phyloP scores from a whole-genome alignment of 2,797 vertebrate genomes.

The Erithacus rubecula region DNA sequence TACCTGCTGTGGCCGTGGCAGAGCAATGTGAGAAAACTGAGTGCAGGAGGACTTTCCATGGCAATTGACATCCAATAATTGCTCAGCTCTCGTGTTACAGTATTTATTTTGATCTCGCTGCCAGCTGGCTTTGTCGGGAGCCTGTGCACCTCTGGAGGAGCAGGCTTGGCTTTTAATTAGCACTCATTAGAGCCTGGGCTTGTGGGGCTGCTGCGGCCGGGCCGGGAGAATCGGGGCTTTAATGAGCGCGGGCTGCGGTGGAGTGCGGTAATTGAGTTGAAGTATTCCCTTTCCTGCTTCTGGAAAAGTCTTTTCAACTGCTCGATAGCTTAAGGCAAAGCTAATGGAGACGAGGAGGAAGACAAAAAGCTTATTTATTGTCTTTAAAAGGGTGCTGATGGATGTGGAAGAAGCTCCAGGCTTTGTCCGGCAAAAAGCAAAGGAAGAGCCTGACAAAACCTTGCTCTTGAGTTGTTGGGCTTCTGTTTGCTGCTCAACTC shows the following conservation, averaged over 20 bases:
- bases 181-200: conserved; percentile 26
- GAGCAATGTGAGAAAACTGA: neutral
- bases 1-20: neutral
- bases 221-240: conserved; percentile 1
- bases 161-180: conserved; percentile 51
- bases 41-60: neutral
- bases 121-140: conserved; percentile 23
- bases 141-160: neutral
- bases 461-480: neutral
- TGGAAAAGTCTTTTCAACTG: conserved; percentile 44
- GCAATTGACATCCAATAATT: neutral
- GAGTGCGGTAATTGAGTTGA: conserved; percentile 50
- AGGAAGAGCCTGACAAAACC: neutral
- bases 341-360: conserved; percentile 34
- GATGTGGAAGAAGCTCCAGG: neutral
- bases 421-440: neutral
- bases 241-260: neutral
- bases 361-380: conserved; percentile 37
- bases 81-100: neutral
- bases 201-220: neutral
- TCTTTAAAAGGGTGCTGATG: conserved; percentile 7
- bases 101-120: conserved; percentile 34
- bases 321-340: conserved; percentile 21
- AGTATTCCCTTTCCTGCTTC: conserved; percentile 35
- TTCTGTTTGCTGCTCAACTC: neutral